A percentile compares a stretch with the other conserved stretches of the same genome.
Evolutionary conservation across 2,888 invertebrate species (phyloP).

Genomic region (Cyclophora punctaria): DNA sequence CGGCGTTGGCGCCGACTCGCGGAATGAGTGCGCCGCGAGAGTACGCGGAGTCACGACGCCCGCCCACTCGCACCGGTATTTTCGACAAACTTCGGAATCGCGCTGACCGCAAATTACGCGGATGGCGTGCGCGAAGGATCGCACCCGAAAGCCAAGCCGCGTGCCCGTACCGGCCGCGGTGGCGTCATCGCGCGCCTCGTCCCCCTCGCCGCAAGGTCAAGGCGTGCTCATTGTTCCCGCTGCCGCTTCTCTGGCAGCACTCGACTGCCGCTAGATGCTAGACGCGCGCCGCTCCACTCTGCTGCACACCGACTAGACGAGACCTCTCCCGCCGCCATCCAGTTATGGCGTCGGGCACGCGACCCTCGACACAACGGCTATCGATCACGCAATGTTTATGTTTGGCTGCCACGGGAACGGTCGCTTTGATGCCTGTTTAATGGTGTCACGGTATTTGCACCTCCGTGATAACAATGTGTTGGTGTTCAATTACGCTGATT

Average conservation of each 20-base stretch:
- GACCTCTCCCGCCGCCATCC: conserved; percentile 25
- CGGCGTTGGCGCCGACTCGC: conserved; percentile 72
- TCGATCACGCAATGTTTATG: conserved; percentile 68
- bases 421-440: conserved; percentile 26
- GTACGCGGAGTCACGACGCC: conserved; percentile 51
- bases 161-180: conserved; percentile 66
- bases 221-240: conserved; percentile 66
- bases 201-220: conserved; percentile 67
- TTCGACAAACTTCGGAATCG: conserved; percentile 60
- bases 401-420: conserved; percentile 67
- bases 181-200: conserved; percentile 66
- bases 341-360: conserved; percentile 28
- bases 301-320: conserved; percentile 35
- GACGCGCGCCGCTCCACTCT: conserved; percentile 43
- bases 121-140: conserved; percentile 71
- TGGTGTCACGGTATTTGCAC: conserved; percentile 39
- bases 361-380: conserved; percentile 38
- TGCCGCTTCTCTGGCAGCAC: conserved; percentile 41
- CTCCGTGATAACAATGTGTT: conserved; percentile 23
- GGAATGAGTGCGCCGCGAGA: conserved; percentile 59
- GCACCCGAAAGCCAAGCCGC: conserved; percentile 72
- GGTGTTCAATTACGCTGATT: conserved; percentile 25
- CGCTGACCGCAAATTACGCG: conserved; percentile 71
- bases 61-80: conserved; percentile 65
- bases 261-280: conserved; percentile 27